Evolutionary conservation across 2,888 invertebrate species (phyloP), one percentile per base, ranked within the genome.

Genomic region (Cyrtodaria siliqua): DNA sequence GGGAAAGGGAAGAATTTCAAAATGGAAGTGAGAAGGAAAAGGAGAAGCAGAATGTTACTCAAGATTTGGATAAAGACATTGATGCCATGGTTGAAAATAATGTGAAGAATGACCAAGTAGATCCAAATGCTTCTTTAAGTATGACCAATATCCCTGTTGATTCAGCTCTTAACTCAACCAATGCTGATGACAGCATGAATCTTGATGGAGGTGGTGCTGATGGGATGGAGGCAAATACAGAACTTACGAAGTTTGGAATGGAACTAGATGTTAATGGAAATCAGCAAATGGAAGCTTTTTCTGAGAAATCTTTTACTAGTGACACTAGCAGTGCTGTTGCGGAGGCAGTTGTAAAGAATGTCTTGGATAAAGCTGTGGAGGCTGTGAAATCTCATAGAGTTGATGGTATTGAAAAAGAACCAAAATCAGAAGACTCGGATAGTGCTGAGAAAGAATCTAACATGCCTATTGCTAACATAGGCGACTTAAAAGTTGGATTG

Each of bases 301-400:
- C 64, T 12, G 73, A 79, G 38, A 69, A 40, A 33, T 80, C 80
- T 24, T 72, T 72, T 47, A 68, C 72, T n/a, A 75, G 72, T 33
- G 77, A 71, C 16, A 79, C 81, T 26, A 85, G 82, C n/a, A 83
- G 84, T 81, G 66, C 71, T 9, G 56, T 86, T 20, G 86, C 86
- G 26, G 81, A 83, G 33, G 53, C 79, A 24, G 79, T 86, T 9
- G 86, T 86, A 8, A 77, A 75, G 38, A 81, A 79, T 23, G 82
- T 70, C 0, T 26, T 84, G 24, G 73, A 75, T 24, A 78, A 64
- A 24, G 86, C 82, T 27, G 73, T 84, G 16, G 69, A 62, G 18
- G 24, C 59, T 38, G 50, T 67, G 8, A 4, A 12, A 33, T 33
- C 33, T 33, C 33, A 12, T 8, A n/a, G 6, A 44, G 20, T 16